Evolutionary conservation across 92 coral and sea anemone species (phyloP).

Genomic region (Palythoa heliodiscus): DNA sequence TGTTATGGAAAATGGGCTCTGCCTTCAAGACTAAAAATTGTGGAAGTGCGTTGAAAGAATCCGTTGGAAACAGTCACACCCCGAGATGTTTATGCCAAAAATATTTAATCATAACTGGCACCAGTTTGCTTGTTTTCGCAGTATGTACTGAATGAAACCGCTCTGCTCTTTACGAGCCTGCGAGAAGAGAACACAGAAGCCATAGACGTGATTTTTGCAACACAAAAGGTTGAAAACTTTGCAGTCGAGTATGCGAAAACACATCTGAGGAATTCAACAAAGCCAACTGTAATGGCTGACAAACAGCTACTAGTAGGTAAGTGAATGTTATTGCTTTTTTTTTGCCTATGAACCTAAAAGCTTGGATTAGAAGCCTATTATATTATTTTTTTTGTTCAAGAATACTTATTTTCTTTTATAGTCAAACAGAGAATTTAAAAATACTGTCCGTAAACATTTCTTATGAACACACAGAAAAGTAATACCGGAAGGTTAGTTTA

Average conservation of each 20-base stretch:
- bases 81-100: background rate
- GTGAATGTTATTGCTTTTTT: background rate
- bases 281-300: background rate
- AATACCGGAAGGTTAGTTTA: too few relatives aligned
- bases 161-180: background rate
- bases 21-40: too few relatives aligned
- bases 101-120: background rate
- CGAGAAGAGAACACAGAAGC: background rate
- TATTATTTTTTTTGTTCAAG: too few relatives aligned
- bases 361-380: background rate
- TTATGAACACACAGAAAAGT: too few relatives aligned
- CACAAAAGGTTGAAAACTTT: conserved; percentile 16
- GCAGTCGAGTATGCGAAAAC: conserved; percentile 15
- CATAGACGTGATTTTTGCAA: conserved; percentile 12
- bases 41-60: background rate
- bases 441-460: too few relatives aligned
- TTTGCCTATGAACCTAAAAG: too few relatives aligned
- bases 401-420: background rate
- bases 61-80: background rate
- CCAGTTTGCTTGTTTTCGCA: background rate
- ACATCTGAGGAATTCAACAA: conserved; percentile 8
- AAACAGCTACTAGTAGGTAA: background rate
- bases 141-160: conserved; percentile 22
- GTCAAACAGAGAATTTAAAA: background rate
- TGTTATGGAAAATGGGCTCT: too few relatives aligned